Evolutionary conservation across 2,113 vertebrate genomes (phyloP).

Genomic region (Pseudorectes ferrugineus): DNA sequence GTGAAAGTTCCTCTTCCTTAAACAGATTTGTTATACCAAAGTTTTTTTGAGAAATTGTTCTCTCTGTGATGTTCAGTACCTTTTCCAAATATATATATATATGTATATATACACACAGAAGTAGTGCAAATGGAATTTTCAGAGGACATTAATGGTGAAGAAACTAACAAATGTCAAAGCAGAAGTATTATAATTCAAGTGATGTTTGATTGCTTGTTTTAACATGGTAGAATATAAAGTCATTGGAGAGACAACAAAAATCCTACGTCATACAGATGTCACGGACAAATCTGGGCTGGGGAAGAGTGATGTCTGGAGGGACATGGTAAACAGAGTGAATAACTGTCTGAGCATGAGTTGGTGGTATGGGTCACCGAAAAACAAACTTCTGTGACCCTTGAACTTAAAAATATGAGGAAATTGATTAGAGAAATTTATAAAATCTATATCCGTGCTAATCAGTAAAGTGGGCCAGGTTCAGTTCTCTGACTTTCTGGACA

Average conservation of each 20-base stretch:
- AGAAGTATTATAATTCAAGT: neutral
- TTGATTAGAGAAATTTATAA: neutral
- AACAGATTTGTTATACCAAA: neutral
- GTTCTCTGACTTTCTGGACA: neutral
- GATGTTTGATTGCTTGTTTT: neutral
- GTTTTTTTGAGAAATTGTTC: neutral
- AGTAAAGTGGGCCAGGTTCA: neutral
- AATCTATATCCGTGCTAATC: neutral
- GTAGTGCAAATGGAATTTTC: neutral
- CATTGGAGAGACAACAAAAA: neutral
- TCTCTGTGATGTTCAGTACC: neutral
- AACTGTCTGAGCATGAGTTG: conserved; percentile 24
- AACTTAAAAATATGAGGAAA: conserved; percentile 22
- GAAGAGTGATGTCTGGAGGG: neutral
- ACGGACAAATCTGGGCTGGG: neutral
- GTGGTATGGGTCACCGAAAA: neutral
- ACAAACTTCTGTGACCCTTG: neutral
- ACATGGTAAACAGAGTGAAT: conserved; percentile 12
- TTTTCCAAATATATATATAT: neutral
- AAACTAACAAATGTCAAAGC: neutral
- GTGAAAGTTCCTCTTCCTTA: neutral
- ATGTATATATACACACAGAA: neutral
- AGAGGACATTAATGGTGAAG: neutral
- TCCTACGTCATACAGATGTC: neutral
- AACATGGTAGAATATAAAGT: neutral